Base-by-base conservation (phyloP, 2,888 invertebrate species). In the Ophion ventricosus region DNA sequence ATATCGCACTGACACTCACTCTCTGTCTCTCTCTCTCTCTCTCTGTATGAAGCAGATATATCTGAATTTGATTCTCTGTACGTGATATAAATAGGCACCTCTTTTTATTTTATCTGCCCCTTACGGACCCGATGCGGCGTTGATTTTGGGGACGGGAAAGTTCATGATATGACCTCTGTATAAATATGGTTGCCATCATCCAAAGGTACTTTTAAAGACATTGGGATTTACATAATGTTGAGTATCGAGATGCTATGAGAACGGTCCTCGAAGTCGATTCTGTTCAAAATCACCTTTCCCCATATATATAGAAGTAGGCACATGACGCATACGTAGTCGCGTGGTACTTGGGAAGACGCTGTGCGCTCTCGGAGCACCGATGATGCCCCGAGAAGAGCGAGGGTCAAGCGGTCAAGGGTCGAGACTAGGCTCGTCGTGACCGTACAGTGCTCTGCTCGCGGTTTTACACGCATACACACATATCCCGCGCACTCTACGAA, bases 341-440 rank as follows among this genome's bases (percentile, higher is more conserved):
- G 72, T 79, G 75, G 73, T 74, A 80, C 82, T 29, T 26, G 76
- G 63, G 43, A 82, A 84, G 82, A 82, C 35, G 75, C 78, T 79
- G 66, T 54, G 74, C 72, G 69, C 76, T 82, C 82, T 82, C 57
- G 70, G 79, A 80, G 82, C 82, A 80, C 63, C 76, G 82, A 82
- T 63, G 82, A 76, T 66, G 77, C 80, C 63, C 57, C 56, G 74
- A 78, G 79, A 73, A 76, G 84, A 79, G 64, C 84, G 79, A 82
- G 79, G 84, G 75, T 84, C 84, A 80, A 82, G 72, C 76, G 84
- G 82, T 84, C 84, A 84, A 80, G 84, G 84, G 84, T 84, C 84
- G 84, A 76, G 76, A 61, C 61, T 84, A 80, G 84, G 66, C 84
- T 82, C 84, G 76, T 82, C 84, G 84, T 84, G 84, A 84, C 84